A percentile compares a stretch with the other conserved stretches of the same genome.
Evolutionary conservation across 1,140 invertebrate genomes (phyloP).

Genomic region (Diachasmimorpha longicaudata): DNA sequence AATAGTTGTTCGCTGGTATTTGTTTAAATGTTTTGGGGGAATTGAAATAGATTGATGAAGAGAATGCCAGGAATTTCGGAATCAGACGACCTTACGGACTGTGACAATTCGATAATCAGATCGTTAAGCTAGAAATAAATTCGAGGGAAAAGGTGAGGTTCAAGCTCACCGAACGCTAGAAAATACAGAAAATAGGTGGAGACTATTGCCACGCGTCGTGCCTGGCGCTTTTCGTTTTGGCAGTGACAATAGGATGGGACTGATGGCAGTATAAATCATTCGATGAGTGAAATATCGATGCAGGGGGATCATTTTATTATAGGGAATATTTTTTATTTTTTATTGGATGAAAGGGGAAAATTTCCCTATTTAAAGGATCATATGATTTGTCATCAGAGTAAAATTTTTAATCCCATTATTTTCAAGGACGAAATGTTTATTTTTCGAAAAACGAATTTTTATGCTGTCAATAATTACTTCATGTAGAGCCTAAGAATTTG

Average conservation of each 20-base stretch:
- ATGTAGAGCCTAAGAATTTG: no score
- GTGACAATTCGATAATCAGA: slow-evolving; percentile 6
- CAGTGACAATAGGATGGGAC: slow-evolving; percentile 15
- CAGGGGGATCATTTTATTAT: background rate
- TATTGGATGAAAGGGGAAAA: no score
- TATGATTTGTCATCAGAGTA: no score
- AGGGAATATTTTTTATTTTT: no score
- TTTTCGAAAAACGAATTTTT: no score
- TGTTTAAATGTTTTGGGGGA: background rate
- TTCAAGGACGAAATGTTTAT: no score
- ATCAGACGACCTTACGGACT: background rate
- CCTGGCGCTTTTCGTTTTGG: slow-evolving; percentile 32
- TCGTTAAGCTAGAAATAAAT: slow-evolving; percentile 37
- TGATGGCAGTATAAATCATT: slow-evolving; percentile 41
- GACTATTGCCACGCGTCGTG: background rate
- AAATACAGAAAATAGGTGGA: slow-evolving; percentile 23
- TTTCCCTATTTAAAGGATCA: no score
- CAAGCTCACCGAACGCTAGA: slow-evolving; percentile 17
- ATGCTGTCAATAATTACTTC: no score
- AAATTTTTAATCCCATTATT: no score
- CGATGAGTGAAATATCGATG: slow-evolving; percentile 26
- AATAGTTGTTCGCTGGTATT: background rate
- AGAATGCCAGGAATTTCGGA: background rate
- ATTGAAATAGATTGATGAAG: background rate
- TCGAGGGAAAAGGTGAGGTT: slow-evolving; percentile 39